These are phyloP conservation scores for Labeo rohita DNA, from an alignment of 2,113 vertebrate species.

Conservation along the genomic window DNA sequence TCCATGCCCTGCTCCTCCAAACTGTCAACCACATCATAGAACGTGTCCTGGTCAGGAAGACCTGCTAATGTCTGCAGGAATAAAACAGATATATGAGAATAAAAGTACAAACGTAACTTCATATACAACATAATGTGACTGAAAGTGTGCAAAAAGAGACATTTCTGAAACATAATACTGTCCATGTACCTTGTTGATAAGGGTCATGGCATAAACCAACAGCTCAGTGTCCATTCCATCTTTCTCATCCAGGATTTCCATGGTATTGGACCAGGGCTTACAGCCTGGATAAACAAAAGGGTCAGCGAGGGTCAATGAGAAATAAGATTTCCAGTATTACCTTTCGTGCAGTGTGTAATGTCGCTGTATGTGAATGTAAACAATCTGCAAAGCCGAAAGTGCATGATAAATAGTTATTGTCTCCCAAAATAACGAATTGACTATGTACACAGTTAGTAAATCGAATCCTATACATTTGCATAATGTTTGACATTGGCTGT, in stretches of 20 bases:
- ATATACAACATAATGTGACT: background rate
- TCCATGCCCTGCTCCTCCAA: slow-evolving; percentile 95
- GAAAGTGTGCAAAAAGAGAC: background rate
- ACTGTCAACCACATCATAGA: slow-evolving; percentile 95
- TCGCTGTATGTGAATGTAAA: no score
- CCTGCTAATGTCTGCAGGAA: slow-evolving; percentile 84
- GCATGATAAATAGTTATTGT: no score
- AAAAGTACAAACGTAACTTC: background rate
- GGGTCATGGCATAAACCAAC: slow-evolving; percentile 93
- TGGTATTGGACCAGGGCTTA: slow-evolving; percentile 90
- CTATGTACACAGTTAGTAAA: no score
- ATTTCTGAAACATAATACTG: background rate
- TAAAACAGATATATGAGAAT: slow-evolving; percentile 4
- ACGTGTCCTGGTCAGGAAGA: slow-evolving; percentile 94
- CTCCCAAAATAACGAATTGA: no score
- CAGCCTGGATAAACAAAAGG: slow-evolving; percentile 70
- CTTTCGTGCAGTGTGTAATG: no score
- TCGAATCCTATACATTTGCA: no score
- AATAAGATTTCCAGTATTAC: background rate
- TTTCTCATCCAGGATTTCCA: slow-evolving; percentile 95
- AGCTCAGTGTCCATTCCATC: slow-evolving; percentile 95
- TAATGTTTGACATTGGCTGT: no score
- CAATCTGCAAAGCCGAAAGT: no score
- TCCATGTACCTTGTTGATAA: slow-evolving; percentile 90
- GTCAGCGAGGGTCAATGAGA: background rate